phyloP scores from a whole-genome alignment of 2,888 invertebrate genomes.

The Andrena fulva region DNA sequence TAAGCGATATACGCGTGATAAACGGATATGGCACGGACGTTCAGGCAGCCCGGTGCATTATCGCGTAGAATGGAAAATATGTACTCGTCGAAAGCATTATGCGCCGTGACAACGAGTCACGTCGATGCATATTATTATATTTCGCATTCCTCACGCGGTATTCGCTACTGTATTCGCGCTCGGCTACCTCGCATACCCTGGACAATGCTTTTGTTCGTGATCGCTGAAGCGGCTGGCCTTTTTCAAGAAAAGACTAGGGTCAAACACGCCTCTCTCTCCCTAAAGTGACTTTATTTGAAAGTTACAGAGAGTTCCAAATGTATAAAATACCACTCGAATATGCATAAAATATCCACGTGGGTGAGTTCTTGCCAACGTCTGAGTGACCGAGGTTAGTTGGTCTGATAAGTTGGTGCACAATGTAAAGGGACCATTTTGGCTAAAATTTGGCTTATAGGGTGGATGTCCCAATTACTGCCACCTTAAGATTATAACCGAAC shows the following conservation, averaged over 20 bases:
- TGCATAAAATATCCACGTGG: no score
- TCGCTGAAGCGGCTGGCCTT: no score
- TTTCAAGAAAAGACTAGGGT: not conserved
- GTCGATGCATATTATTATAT: slow-evolving; percentile 39
- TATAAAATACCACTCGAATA: no score
- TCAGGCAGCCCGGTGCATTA: slow-evolving; percentile 38
- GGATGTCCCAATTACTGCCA: no score
- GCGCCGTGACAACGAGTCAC: slow-evolving; percentile 38
- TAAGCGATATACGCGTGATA: slow-evolving; percentile 59
- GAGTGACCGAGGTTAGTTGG: no score
- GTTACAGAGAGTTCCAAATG: no score
- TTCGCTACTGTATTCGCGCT: not conserved
- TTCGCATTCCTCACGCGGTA: slow-evolving; percentile 14
- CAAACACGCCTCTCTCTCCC: not conserved
- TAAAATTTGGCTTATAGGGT: no score
- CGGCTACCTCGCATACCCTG: not conserved
- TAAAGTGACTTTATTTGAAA: no score
- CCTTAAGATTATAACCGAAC: no score
- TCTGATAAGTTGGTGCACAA: no score
- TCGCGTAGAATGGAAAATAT: slow-evolving; percentile 43
- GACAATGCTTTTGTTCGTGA: not conserved
- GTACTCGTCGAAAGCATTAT: slow-evolving; percentile 40
- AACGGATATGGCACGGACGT: slow-evolving; percentile 54
- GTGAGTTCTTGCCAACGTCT: no score
- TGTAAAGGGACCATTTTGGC: no score